Evolutionary conservation across 1,140 invertebrate genomes (phyloP).

Genomic region (Andricus grossulariae): DNA sequence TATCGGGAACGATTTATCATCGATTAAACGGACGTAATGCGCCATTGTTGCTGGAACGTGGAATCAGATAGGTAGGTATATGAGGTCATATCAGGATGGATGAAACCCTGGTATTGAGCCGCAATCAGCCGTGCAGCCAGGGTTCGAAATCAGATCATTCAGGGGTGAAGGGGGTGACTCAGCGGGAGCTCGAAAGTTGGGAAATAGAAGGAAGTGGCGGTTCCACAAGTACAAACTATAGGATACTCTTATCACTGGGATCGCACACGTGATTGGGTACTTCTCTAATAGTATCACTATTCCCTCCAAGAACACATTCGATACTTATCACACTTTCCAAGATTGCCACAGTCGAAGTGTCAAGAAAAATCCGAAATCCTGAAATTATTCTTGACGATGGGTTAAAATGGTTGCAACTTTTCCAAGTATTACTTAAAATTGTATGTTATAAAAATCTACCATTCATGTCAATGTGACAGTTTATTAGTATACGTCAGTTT

Average conservation of each 20-base stretch:
- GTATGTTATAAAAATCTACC: no score
- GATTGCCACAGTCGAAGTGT: slow-evolving; percentile 33
- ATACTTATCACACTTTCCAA: slow-evolving; percentile 43
- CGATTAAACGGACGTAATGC: slow-evolving; percentile 69
- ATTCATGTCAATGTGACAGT: no score
- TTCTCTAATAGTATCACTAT: slow-evolving; percentile 33
- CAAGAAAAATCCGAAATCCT: no score
- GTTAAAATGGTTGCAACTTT: no score
- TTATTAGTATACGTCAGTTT: no score
- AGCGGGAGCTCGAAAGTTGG: slow-evolving; percentile 29
- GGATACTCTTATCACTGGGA: slow-evolving; percentile 41
- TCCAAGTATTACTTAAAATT: no score
- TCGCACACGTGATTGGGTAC: slow-evolving; percentile 38
- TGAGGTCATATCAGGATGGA: slow-evolving; percentile 60
- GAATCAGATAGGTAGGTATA: slow-evolving; percentile 59
- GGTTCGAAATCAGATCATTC: slow-evolving; percentile 44
- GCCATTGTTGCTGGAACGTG: slow-evolving; percentile 57
- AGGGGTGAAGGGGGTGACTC: slow-evolving; percentile 33
- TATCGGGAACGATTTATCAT: slow-evolving; percentile 62
- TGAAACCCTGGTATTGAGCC: slow-evolving; percentile 60
- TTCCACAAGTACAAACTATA: slow-evolving; percentile 40
- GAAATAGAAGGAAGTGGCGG: slow-evolving; percentile 9
- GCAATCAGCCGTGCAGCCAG: slow-evolving; percentile 62
- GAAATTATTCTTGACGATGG: no score
- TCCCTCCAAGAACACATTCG: background rate